Evolutionary conservation across 2,797 vertebrate species (phyloP).

Genomic region (Clarias platycephalus): DNA sequence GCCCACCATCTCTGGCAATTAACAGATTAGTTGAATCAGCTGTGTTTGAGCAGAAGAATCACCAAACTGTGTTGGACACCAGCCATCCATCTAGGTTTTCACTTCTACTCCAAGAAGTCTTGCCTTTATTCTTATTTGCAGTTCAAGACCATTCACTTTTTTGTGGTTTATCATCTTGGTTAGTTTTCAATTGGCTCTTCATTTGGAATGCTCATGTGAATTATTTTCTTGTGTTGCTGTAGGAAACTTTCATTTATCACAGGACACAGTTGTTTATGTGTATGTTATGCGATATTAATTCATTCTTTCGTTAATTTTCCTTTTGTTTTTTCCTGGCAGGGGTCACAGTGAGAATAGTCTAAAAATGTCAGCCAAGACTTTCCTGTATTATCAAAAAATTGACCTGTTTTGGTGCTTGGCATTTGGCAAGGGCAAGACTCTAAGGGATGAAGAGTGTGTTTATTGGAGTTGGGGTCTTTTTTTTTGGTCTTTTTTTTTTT

Average conservation of each 20-base stretch:
- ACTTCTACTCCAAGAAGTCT: not conserved
- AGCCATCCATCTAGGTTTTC: not conserved
- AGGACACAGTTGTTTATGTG: not conserved
- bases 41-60: too few relatives aligned
- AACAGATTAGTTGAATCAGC: too few relatives aligned
- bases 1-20: too few relatives aligned
- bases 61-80: too few relatives aligned
- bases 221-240: not conserved
- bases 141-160: not conserved
- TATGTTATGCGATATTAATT: not conserved
- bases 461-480: not conserved
- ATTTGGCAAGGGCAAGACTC: not conserved
- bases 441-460: too few relatives aligned
- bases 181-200: not conserved
- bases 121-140: not conserved
- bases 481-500: too few relatives aligned
- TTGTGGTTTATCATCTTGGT: not conserved
- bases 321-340: not conserved
- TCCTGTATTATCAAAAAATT: not conserved
- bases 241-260: not conserved
- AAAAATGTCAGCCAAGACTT: not conserved
- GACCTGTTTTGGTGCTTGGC: not conserved
- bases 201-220: not conserved
- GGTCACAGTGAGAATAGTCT: not conserved
- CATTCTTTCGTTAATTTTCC: not conserved